These are phyloP conservation scores for Spongilla lacustris DNA, from an alignment of 37 sponge, comb jelly and placozoan species.

Conservation along the genomic window DNA sequence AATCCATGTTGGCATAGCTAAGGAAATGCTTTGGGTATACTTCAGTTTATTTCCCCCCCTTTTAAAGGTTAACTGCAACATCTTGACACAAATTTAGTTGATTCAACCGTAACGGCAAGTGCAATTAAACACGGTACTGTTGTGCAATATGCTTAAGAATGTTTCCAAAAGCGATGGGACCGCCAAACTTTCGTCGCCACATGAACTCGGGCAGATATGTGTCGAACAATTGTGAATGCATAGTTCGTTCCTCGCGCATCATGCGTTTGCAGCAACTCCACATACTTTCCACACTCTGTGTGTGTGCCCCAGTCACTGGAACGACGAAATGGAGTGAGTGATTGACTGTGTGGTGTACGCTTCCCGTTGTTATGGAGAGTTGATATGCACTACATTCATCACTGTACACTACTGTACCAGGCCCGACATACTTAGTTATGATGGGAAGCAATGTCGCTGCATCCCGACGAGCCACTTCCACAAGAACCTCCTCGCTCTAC, in stretches of 20 bases:
- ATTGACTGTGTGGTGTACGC: constrained; percentile 31
- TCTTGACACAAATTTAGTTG: too few species aligned
- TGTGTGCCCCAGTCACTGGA: constrained; percentile 46
- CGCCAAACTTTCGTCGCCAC: too few species aligned
- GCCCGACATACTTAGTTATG: constrained; percentile 11
- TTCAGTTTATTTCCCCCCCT: too few species aligned
- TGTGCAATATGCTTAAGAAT: too few species aligned
- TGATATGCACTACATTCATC: constrained; percentile 37
- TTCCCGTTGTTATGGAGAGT: background rate
- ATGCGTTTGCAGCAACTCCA: constrained; percentile 6
- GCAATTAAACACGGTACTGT: too few species aligned
- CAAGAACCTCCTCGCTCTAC: constrained; percentile 20
- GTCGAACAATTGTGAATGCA: too few species aligned
- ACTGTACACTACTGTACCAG: constrained; percentile 3
- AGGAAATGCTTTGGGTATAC: too few species aligned
- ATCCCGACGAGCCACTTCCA: constrained; percentile 9
- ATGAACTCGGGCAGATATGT: too few species aligned
- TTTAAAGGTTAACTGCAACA: too few species aligned
- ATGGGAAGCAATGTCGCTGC: constrained; percentile 53
- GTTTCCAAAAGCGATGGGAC: too few species aligned
- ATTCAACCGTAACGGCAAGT: too few species aligned
- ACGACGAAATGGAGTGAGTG: constrained; percentile 49
- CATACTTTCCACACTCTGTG: constrained; percentile 15
- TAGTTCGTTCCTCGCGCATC: background rate
- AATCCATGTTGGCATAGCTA: too few species aligned